Evolutionary conservation across 2,113 vertebrate genomes (phyloP).

Genomic region (Tinamus guttatus): DNA sequence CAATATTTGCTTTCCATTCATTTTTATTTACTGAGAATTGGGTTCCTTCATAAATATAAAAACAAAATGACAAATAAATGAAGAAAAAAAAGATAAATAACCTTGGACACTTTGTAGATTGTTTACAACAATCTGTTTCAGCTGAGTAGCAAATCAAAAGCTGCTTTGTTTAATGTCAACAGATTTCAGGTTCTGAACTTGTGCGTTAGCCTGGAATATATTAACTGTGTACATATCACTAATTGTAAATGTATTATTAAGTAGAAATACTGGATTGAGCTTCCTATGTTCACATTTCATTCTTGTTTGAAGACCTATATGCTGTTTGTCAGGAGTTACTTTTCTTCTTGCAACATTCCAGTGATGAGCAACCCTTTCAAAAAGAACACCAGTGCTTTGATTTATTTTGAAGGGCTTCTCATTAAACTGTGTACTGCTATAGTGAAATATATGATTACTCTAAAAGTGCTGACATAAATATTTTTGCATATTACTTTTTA

Average conservation of each 20-base stretch:
- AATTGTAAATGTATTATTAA: constrained; percentile 74
- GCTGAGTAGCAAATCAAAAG: constrained; percentile 48
- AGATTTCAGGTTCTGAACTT: constrained; percentile 42
- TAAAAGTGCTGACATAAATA: constrained; percentile 72
- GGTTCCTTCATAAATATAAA: constrained; percentile 79
- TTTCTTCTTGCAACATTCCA: constrained; percentile 35
- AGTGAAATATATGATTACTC: constrained; percentile 67
- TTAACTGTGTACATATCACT: constrained; percentile 51
- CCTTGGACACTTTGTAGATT: constrained; percentile 58
- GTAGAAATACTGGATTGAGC: constrained; percentile 4
- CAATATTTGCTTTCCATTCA: constrained; percentile 76
- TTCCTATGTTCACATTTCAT: neutral
- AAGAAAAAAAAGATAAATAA: constrained; percentile 71
- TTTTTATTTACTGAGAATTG: constrained; percentile 75
- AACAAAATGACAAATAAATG: constrained; percentile 67
- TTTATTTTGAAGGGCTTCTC: constrained; percentile 73
- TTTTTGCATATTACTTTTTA: constrained; percentile 67
- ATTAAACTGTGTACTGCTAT: constrained; percentile 60
- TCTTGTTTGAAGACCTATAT: constrained; percentile 17
- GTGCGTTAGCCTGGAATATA: constrained; percentile 32
- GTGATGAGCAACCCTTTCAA: constrained; percentile 5
- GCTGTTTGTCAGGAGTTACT: constrained; percentile 50
- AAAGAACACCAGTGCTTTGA: constrained; percentile 27
- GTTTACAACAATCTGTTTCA: constrained; percentile 64
- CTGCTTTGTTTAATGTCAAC: constrained; percentile 48